phyloP scores from a whole-genome alignment of 1,140 invertebrate genomes.

The Philopotamus ludificatus region DNA sequence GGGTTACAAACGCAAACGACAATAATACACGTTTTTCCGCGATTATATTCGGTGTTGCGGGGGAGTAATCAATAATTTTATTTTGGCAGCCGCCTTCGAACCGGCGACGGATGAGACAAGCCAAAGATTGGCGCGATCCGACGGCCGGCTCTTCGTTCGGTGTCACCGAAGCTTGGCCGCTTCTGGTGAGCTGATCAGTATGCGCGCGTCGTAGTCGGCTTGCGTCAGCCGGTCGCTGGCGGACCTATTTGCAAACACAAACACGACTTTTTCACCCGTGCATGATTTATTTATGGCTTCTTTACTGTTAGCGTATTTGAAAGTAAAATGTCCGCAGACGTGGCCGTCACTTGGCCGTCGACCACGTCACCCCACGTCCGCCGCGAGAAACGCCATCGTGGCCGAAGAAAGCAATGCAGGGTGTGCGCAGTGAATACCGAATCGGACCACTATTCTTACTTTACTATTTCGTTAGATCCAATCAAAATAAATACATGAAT shows the following conservation, averaged over 20 bases:
- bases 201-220: constrained; percentile 3
- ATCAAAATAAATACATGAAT: no score
- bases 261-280: constrained; percentile 9
- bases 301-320: constrained; percentile 41
- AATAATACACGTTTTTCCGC: no score
- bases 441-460: no score
- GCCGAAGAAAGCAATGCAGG: neutral
- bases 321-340: constrained; percentile 32
- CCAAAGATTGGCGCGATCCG: no score
- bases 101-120: no score
- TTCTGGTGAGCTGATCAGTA: neutral
- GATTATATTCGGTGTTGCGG: no score
- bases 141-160: no score
- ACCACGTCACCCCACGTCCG: constrained; percentile 4
- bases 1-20: no score
- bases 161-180: constrained; percentile 4
- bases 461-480: no score
- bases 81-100: neutral
- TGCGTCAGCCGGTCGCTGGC: neutral
- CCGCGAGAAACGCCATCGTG: neutral
- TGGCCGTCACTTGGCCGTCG: neutral
- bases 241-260: constrained; percentile 10
- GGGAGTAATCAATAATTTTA: neutral
- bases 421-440: no score
- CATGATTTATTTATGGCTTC: constrained; percentile 38